Conservation (phyloP, 2,888 invertebrate genomes). For the Saturnia japonica region DNA sequence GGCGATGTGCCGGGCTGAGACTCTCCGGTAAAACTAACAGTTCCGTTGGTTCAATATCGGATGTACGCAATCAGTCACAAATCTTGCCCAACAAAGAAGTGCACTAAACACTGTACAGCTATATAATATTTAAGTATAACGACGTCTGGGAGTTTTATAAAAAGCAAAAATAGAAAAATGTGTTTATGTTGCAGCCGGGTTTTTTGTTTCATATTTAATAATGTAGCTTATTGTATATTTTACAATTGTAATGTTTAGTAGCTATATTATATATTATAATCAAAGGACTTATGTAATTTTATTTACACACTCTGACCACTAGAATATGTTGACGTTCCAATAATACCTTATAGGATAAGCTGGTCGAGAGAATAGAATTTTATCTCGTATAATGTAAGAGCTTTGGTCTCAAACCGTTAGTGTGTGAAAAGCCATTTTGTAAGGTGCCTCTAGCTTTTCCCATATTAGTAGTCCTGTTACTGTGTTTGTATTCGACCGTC, state of each 20-base stretch:
- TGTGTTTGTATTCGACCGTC: background rate
- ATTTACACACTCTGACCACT: background rate
- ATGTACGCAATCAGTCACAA: too few species aligned
- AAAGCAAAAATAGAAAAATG: too few species aligned
- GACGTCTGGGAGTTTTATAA: too few species aligned
- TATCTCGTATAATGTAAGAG: slow-evolving; percentile 1
- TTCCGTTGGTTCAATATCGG: too few species aligned
- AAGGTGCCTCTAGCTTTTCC: slow-evolving; percentile 12
- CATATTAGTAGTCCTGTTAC: background rate
- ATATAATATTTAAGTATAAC: too few species aligned
- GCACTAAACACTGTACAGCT: too few species aligned
- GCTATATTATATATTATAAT: background rate
- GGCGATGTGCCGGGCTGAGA: too few species aligned
- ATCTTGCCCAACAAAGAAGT: too few species aligned
- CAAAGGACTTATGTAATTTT: background rate
- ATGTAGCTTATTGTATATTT: too few species aligned
- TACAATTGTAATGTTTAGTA: background rate
- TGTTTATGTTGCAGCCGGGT: too few species aligned
- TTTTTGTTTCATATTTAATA: too few species aligned
- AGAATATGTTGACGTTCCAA: background rate
- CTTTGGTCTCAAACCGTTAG: slow-evolving; percentile 13
- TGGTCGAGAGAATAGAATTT: slow-evolving; percentile 3
- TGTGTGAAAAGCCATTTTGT: slow-evolving; percentile 15
- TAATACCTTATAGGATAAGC: background rate
- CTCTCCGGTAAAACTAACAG: too few species aligned